Conservation (phyloP, 2,113 vertebrate genomes). For the Archilochus colubris region DNA sequence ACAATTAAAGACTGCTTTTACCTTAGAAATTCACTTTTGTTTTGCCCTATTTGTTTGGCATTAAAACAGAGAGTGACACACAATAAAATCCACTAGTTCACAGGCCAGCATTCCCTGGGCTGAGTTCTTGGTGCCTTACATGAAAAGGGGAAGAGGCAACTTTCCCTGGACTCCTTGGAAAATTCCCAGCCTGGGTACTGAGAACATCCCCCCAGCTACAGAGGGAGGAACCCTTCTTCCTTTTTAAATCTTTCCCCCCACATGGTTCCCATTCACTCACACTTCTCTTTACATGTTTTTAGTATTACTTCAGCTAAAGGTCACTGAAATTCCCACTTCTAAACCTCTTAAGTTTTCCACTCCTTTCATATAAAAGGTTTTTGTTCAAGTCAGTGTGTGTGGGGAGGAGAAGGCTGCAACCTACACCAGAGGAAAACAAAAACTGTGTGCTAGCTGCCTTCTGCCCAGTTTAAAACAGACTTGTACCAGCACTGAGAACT, state of each 20-base stretch:
- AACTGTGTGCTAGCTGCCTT: rapidly evolving
- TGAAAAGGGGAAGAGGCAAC: background rate
- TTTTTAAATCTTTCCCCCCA: background rate
- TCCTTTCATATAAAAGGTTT: background rate
- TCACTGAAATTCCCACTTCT: slow-evolving; percentile 38
- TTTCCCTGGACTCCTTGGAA: slow-evolving; percentile 2
- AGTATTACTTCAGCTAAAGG: slow-evolving; percentile 33
- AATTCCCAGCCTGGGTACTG: background rate
- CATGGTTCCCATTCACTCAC: slow-evolving; percentile 40
- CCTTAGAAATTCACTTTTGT: background rate
- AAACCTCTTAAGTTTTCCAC: background rate
- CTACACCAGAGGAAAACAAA: background rate
- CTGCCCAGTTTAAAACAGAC: background rate
- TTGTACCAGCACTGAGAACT: background rate
- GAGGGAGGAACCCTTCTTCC: slow-evolving; percentile 21
- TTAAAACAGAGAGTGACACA: background rate
- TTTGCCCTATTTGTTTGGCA: background rate
- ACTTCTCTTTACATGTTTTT: slow-evolving; percentile 15
- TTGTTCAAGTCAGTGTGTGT: background rate
- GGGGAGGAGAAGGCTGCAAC: background rate
- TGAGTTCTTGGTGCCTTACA: background rate
- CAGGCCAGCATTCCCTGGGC: background rate
- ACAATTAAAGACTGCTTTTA: background rate
- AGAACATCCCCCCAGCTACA: background rate
- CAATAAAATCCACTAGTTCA: background rate